Evolutionary conservation across 2,888 invertebrate species (phyloP), one percentile per base, ranked within the genome.

Genomic region (Netelia virgata): DNA sequence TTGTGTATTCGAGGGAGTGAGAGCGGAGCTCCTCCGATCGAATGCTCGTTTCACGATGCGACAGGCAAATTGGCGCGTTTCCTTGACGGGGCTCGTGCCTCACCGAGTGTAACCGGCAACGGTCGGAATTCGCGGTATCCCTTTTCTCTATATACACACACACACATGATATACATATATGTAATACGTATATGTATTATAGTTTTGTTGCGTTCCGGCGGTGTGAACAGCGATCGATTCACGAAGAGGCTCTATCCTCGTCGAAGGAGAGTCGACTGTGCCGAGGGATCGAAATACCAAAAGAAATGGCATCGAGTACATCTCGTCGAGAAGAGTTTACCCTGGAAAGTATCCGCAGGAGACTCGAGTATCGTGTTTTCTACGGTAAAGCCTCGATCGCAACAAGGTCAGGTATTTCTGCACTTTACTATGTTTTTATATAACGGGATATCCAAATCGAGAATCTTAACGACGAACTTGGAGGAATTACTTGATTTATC

Each of bases 21-120:
- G 59, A 73, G 66, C 68, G 47, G 55, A 66, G 85, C 47, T 73
- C 72, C 70, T 41, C 50, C 61, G 63, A 36, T 82, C 78, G 78
- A 82, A 79, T 74, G 79, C 80, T 85, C 84, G 85, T 85, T 84
- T 74, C 68, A 73, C 82, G 72, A 76, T 85, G 90, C 91, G 92
- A 92, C 92, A 91, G 91, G 92, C 91, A 92, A 92, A 93, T 93
- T 93, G 91, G 91, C 89, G 90, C 92, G 88, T 91, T 93, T 93
- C 93, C 93, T 92, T 88, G 88, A 88, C 87, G 84, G 82, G 70
- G 84, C 87, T 87, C 87, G 87, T 87, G 87, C 86, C 87, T 87
- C 76, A 53, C 84, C 85, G 85, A 87, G 88, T 87, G 88, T 88
- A 87, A 88, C 85, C 88, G 87, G 76, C 83, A 73, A 84, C 86